phyloP scores from a whole-genome alignment of 2,113 vertebrate species.

The Saguinus imperator region DNA sequence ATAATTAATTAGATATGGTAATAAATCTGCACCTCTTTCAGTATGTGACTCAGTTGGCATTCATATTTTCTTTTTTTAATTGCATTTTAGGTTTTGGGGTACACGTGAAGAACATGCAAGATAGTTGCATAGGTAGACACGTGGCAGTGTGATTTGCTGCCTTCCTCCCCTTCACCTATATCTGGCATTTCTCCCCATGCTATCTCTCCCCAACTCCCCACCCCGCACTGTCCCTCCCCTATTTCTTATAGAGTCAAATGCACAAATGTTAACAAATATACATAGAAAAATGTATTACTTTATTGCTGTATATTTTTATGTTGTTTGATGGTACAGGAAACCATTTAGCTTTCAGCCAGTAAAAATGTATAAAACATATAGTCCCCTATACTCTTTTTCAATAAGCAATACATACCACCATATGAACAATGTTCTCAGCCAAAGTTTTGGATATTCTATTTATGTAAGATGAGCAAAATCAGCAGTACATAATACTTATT shows the following conservation, averaged over 20 bases:
- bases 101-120: too few species aligned
- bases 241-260: neutral
- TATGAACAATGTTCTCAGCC: neutral
- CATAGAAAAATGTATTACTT: neutral
- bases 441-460: neutral
- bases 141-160: too few species aligned
- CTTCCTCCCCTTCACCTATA: too few species aligned
- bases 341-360: neutral
- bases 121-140: too few species aligned
- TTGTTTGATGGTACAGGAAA: neutral
- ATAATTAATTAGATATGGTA: neutral
- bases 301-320: neutral
- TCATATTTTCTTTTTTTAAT: neutral
- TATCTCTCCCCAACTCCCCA: too few species aligned
- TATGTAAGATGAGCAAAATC: neutral
- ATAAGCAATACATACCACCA: neutral
- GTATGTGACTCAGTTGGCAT: neutral
- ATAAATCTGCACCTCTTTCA: neutral
- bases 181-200: too few species aligned
- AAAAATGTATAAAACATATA: neutral
- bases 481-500: neutral
- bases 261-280: neutral
- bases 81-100: too few species aligned
- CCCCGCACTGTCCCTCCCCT: too few species aligned
- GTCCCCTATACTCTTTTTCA: neutral